These are phyloP conservation scores for Oryzias celebensis DNA, from an alignment of 2,113 vertebrate species.

Conservation along the genomic window DNA sequence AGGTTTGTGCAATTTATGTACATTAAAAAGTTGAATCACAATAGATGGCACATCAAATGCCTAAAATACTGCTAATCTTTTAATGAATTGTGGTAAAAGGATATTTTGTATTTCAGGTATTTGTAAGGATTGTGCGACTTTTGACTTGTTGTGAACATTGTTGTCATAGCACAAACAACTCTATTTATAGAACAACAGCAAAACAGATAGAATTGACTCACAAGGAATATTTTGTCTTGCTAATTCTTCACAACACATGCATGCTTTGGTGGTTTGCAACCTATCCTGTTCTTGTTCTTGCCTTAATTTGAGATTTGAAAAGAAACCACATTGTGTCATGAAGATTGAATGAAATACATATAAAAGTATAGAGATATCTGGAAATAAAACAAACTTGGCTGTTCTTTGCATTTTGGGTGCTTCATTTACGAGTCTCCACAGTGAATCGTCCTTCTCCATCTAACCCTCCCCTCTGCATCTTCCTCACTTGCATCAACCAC, in stretches of 20 bases:
- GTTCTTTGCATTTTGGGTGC: background rate
- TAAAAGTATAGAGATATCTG: constrained; percentile 14
- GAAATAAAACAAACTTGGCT: constrained; percentile 7
- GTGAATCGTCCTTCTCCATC: background rate
- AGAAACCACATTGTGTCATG: background rate
- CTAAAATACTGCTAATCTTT: constrained; percentile 30
- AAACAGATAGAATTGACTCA: constrained; percentile 18
- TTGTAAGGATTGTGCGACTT: constrained; percentile 37
- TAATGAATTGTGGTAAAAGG: constrained; percentile 21
- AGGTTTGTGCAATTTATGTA: constrained; percentile 13
- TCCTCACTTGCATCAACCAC: background rate
- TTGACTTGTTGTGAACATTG: constrained; percentile 26
- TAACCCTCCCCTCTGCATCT: background rate
- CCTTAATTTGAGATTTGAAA: background rate
- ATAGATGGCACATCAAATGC: constrained; percentile 23
- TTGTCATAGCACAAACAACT: constrained; percentile 19
- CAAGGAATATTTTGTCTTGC: constrained; percentile 12
- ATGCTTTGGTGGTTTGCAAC: background rate
- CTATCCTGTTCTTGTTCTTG: too few species aligned
- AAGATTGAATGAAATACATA: background rate
- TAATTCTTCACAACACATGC: background rate
- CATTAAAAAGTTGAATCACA: constrained; percentile 17
- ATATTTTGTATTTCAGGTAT: constrained; percentile 45
- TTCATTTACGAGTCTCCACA: background rate
- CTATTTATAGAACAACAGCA: constrained; percentile 7